A percentile compares a stretch with the other conserved stretches of the same genome.
phyloP scores from a whole-genome alignment of 2,888 invertebrate genomes.

The Cerastis rubricosa region DNA sequence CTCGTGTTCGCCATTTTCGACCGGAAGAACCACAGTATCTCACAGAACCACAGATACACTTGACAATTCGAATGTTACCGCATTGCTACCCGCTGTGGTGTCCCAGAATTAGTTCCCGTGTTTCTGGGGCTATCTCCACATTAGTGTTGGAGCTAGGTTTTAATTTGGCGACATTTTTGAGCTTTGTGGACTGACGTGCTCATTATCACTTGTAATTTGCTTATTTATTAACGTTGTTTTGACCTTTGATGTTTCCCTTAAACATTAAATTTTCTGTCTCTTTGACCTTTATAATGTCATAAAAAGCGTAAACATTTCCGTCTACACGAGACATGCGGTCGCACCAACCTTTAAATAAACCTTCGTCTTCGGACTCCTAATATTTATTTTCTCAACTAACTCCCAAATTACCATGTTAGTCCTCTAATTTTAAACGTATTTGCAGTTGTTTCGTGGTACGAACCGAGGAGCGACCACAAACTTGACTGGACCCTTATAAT shows the following conservation, averaged over 20 bases:
- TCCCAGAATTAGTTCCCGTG: slow-evolving; percentile 38
- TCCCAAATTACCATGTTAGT: slow-evolving; percentile 57
- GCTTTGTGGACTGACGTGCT: not conserved
- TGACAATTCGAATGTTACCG: slow-evolving; percentile 44
- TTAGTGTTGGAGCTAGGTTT: slow-evolving; percentile 11
- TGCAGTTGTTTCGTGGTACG: slow-evolving; percentile 50
- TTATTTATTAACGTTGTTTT: not conserved
- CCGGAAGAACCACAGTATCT: slow-evolving; percentile 22
- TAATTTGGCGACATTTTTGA: slow-evolving; percentile 7
- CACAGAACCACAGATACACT: slow-evolving; percentile 55
- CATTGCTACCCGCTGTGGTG: slow-evolving; percentile 17
- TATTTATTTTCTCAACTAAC: slow-evolving; percentile 60
- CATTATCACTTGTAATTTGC: not conserved
- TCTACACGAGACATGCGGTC: not conserved
- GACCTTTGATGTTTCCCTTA: not conserved
- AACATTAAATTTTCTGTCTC: not conserved
- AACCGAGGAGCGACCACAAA: slow-evolving; percentile 60
- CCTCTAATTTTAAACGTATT: slow-evolving; percentile 58
- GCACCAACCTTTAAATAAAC: slow-evolving; percentile 23
- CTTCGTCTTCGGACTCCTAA: slow-evolving; percentile 5
- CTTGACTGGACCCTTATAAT: slow-evolving; percentile 63
- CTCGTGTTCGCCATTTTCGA: not conserved
- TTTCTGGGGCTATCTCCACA: slow-evolving; percentile 25
- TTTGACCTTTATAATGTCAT: not conserved
- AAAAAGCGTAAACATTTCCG: not conserved